Evolutionary conservation across 1,140 invertebrate species (phyloP).

Genomic region (Plodia interpunctella): DNA sequence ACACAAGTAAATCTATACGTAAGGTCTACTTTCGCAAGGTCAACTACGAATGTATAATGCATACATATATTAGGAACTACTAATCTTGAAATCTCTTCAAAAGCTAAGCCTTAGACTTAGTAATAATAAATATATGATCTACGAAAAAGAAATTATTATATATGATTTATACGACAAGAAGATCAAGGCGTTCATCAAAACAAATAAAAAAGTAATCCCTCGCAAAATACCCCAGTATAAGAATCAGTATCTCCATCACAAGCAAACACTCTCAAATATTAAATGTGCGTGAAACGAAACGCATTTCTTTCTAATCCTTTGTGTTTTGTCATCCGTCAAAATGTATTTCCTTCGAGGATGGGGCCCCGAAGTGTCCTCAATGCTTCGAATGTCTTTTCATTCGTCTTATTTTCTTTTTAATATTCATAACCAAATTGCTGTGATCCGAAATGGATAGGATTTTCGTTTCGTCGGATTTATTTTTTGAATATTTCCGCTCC

Average conservation of each 20-base stretch:
- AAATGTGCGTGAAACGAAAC: slow-evolving; percentile 12
- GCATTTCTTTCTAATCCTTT: slow-evolving; percentile 13
- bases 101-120: too few species aligned
- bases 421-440: slow-evolving; percentile 12
- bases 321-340: slow-evolving; percentile 19
- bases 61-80: neutral
- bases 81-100: too few species aligned
- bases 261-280: slow-evolving; percentile 16
- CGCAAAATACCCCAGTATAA: neutral
- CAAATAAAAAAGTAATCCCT: slow-evolving; percentile 7
- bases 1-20: too few species aligned
- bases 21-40: too few species aligned
- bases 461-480: neutral
- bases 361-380: slow-evolving; percentile 4
- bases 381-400: slow-evolving; percentile 11
- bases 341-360: slow-evolving; percentile 12
- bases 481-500: neutral
- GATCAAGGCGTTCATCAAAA: neutral
- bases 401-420: slow-evolving; percentile 12
- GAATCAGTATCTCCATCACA: neutral
- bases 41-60: too few species aligned
- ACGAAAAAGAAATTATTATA: neutral
- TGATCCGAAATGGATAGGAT: slow-evolving; percentile 13
- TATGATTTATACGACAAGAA: neutral
- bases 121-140: neutral